Percentiles rank a stretch among this genome's conserved stretches.
These are phyloP conservation scores for Antennarius striatus DNA, from an alignment of 2,113 vertebrate species.

Conservation along the genomic window DNA sequence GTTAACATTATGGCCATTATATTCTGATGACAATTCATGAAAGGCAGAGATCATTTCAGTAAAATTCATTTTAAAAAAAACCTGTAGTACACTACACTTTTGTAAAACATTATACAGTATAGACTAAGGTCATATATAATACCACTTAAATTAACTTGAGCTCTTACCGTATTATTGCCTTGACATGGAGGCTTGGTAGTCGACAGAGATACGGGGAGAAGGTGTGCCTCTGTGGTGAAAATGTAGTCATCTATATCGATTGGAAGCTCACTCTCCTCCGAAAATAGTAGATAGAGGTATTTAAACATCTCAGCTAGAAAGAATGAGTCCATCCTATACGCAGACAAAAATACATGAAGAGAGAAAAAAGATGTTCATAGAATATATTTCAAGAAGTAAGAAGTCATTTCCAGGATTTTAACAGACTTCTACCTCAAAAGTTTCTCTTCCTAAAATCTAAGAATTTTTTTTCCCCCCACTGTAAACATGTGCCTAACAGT, in stretches of 20 bases:
- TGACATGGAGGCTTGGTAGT: slow-evolving; percentile 78
- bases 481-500: too few species aligned
- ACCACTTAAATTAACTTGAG: neutral
- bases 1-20: too few species aligned
- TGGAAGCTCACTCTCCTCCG: slow-evolving; percentile 92
- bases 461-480: too few species aligned
- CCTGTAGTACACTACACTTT: too few species aligned
- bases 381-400: neutral
- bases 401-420: too few species aligned
- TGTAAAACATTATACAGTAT: too few species aligned
- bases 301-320: slow-evolving; percentile 99
- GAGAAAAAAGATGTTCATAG: neutral
- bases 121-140: too few species aligned
- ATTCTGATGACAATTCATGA: too few species aligned
- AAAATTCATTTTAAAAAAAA: too few species aligned
- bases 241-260: slow-evolving; percentile 97
- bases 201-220: slow-evolving; percentile 94
- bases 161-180: slow-evolving; percentile 74
- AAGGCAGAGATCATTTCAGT: too few species aligned
- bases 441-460: too few species aligned
- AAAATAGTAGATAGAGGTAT: slow-evolving; percentile 95
- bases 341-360: neutral
- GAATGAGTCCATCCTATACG: slow-evolving; percentile 95
- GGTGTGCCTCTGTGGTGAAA: slow-evolving; percentile 97
- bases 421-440: too few species aligned